Evolutionary conservation across 2,888 invertebrate species (phyloP), one percentile per base, ranked within the genome.

Genomic region (Limnephilus marmoratus): DNA sequence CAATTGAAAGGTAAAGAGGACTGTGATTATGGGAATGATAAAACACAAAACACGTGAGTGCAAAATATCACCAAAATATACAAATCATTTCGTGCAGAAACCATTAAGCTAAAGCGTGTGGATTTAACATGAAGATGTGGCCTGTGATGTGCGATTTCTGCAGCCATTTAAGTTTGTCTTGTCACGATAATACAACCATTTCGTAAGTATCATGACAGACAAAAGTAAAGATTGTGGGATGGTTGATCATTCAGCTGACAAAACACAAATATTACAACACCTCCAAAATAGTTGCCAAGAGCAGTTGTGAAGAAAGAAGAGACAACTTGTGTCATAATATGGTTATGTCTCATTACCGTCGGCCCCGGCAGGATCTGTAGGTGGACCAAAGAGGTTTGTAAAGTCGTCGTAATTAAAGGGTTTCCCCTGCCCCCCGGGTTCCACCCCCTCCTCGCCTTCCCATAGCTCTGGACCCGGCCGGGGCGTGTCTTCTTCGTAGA

Each of bases 371-470:
- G 83, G 49, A 41, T 91, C 92, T 31, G 92, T 80, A 15, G 91
- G 90, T 85, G 90, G 86, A 90, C 68, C 81, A 90, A 93, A 93
- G 53, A 93, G 90, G 18, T 80, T 45, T 94, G 94, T 95, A 93
- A 95, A 94, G 94, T 95, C 95, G 94, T 95, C 95, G 94, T 94
- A 96, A 94, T 95, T 95, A 94, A 96, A 96, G 94, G 95, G 95
- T 95, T 95, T 95, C 95, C 96, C 96, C 95, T 95, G 94, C 93
- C 95, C 95, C 94, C 95, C 95, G 91, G 37, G 53, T n/a, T 91
- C 89, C 37, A 83, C 85, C 34, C 90, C 90, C 82, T 90, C 90
- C 94, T 96, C 96, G 93, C 85, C 90, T 86, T 93, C 91, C 91
- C 92, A 92, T 95, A 96, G 95, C 96, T 96, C 94, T 95, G 95